Evolutionary conservation across 2,113 vertebrate genomes (phyloP).

Genomic region (Redunca redunca): DNA sequence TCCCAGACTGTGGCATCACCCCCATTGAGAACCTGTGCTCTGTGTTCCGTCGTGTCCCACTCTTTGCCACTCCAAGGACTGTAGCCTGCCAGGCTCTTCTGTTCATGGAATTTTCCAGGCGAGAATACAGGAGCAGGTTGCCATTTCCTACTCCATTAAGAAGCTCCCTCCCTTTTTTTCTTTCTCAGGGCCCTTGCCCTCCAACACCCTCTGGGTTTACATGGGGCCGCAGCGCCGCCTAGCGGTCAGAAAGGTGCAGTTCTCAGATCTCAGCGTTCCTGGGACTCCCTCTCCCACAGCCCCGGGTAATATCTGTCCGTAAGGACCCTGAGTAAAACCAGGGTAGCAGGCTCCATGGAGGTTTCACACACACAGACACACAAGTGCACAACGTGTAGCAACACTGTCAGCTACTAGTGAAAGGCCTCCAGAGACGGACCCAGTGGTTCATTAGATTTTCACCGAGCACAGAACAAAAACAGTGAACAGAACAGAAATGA

Average conservation of each 20-base stretch:
- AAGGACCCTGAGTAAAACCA: rapidly evolving
- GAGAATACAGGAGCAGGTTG: neutral
- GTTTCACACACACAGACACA: neutral
- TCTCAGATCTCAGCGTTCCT: neutral
- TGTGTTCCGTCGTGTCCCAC: neutral
- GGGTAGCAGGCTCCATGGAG: neutral
- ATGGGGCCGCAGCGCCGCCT: neutral
- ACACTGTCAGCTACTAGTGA: neutral
- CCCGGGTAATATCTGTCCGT: neutral
- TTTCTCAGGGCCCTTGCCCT: neutral
- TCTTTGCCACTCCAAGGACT: neutral
- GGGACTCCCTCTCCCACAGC: neutral
- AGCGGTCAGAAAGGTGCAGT: neutral
- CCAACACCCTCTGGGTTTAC: neutral
- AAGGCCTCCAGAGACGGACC: neutral
- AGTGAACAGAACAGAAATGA: neutral
- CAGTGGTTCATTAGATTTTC: neutral
- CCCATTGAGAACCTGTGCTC: neutral
- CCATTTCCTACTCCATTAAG: neutral
- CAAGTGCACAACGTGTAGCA: too few species aligned
- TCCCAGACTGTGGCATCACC: neutral
- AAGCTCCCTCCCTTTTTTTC: neutral
- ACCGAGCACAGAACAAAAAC: neutral
- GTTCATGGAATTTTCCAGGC: neutral
- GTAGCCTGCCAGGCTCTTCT: neutral